Evolutionary conservation across 2,888 invertebrate species (phyloP).

Genomic region (Salticus scenicus): DNA sequence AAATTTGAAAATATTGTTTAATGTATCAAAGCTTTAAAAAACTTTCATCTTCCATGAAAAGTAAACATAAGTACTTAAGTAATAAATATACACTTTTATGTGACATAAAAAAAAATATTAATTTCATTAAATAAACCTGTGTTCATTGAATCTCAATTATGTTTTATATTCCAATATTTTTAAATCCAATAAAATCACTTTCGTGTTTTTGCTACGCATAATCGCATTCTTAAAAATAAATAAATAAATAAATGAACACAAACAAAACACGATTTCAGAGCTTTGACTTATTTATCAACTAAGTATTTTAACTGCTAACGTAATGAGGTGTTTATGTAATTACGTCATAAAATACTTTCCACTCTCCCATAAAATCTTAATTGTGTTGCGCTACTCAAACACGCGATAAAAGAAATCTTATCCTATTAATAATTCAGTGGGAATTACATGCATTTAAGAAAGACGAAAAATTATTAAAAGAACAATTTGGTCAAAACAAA

Average conservation of each 20-base stretch:
- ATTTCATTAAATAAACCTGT: not conserved
- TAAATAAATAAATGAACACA: no score
- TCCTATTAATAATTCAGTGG: not conserved
- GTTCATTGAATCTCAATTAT: not conserved
- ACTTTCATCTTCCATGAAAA: no score
- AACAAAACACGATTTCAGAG: not conserved
- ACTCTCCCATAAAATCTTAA: not conserved
- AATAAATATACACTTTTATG: no score
- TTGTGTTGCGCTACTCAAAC: not conserved
- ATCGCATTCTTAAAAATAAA: no score
- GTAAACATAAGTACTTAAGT: no score
- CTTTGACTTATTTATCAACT: not conserved
- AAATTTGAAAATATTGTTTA: no score
- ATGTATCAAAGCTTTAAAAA: no score
- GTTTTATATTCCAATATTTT: not conserved
- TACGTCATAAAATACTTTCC: not conserved
- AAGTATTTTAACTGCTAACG: not conserved
- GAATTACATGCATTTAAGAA: not conserved
- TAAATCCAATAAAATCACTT: no score
- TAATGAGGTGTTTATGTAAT: slow-evolving; percentile 3
- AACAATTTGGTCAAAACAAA: no score
- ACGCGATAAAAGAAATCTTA: not conserved
- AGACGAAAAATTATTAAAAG: not conserved
- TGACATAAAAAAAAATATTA: no score
- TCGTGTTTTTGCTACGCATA: no score